Evolutionary conservation across 2,113 vertebrate genomes (phyloP).

Genomic region (Coptodon bakossiorum): DNA sequence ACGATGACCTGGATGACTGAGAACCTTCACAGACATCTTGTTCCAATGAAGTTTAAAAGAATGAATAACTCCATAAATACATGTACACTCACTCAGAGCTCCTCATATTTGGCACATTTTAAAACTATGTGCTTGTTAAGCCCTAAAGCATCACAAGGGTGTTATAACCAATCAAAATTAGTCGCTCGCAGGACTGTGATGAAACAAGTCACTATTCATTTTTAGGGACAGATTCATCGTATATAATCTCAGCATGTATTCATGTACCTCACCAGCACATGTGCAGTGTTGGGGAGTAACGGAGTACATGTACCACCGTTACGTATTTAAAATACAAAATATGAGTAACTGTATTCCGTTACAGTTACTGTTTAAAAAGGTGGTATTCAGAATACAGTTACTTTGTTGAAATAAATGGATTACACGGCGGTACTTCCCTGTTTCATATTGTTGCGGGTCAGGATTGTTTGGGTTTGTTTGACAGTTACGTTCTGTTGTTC

Average conservation of each 20-base stretch:
- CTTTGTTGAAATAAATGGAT: accelerated
- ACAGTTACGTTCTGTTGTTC: too few relatives aligned
- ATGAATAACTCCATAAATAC: neutral
- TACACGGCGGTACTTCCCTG: accelerated
- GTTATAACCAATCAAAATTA: neutral
- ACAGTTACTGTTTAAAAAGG: accelerated
- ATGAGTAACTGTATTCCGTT: neutral
- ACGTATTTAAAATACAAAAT: neutral
- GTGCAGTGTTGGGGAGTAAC: neutral
- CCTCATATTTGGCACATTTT: neutral
- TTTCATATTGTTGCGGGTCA: too few relatives aligned
- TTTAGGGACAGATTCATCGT: neutral
- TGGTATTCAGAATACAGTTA: neutral
- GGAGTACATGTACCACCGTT: accelerated
- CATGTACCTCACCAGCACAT: neutral
- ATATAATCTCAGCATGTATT: neutral
- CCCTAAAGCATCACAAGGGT: accelerated
- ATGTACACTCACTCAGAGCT: neutral
- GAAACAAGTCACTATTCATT: neutral
- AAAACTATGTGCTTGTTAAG: neutral
- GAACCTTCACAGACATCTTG: neutral
- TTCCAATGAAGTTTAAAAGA: neutral
- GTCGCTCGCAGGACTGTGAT: neutral
- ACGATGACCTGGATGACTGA: neutral
- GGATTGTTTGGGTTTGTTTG: too few relatives aligned